These are phyloP conservation scores for Ploceus nigricollis DNA, from an alignment of 2,113 vertebrate species.

Conservation along the genomic window DNA sequence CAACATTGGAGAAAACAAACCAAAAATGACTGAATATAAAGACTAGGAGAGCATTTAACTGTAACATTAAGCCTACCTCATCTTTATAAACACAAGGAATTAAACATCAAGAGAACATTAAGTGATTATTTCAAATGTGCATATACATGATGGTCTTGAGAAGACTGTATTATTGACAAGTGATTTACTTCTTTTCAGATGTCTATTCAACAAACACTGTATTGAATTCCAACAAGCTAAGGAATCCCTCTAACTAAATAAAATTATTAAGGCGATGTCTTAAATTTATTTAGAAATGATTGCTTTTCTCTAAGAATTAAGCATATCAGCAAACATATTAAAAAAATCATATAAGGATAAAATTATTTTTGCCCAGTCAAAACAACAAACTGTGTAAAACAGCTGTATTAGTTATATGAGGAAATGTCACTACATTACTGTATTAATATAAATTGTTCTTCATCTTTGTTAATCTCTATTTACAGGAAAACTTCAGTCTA, in stretches of 20 bases:
- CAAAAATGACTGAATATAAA: neutral
- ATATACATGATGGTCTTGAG: neutral
- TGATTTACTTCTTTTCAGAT: neutral
- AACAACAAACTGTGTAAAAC: neutral
- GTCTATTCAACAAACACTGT: neutral
- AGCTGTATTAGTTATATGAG: neutral
- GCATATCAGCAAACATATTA: neutral
- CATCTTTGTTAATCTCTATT: neutral
- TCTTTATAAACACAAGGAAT: neutral
- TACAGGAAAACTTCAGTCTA: neutral
- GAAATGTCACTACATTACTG: neutral
- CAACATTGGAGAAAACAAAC: neutral
- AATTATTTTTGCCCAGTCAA: constrained; percentile 11
- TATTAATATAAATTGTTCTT: neutral
- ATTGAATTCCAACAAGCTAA: neutral
- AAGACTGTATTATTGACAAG: neutral
- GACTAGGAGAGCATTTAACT: neutral
- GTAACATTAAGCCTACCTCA: neutral
- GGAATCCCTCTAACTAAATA: neutral
- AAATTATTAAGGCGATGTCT: neutral
- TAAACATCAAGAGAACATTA: neutral
- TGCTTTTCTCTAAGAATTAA: neutral
- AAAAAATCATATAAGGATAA: neutral
- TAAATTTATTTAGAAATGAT: neutral
- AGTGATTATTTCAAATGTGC: neutral